Conservation (phyloP, 2,888 invertebrate species). For the Idaea dimidiata region DNA sequence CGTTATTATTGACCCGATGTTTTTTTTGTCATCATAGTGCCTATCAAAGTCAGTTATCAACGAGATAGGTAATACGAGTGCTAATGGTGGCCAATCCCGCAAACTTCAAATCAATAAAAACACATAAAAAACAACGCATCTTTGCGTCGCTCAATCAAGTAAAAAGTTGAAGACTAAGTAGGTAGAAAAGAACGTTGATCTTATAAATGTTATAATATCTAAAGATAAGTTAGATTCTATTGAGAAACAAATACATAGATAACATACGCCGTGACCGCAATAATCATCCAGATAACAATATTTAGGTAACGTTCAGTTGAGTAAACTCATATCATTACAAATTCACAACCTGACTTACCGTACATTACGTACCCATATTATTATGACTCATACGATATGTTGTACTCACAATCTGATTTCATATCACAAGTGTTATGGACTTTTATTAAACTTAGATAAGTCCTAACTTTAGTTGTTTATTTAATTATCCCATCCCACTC, state of each 20-base stretch:
- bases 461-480: not conserved
- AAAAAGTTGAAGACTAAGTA: too few species aligned
- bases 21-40: too few species aligned
- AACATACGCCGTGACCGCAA: conserved; percentile 37
- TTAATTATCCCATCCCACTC: too few species aligned
- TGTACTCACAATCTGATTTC: conserved; percentile 26
- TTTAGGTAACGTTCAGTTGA: conserved; percentile 36
- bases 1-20: too few species aligned
- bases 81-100: too few species aligned
- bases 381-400: conserved; percentile 31
- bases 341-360: conserved; percentile 24
- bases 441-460: not conserved
- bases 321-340: conserved; percentile 40
- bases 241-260: conserved; percentile 16
- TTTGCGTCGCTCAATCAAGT: too few species aligned
- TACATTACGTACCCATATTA: conserved; percentile 27
- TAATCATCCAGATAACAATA: conserved; percentile 40
- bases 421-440: not conserved
- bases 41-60: too few species aligned
- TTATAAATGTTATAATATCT: not conserved
- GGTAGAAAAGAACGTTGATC: too few species aligned
- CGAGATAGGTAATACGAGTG: too few species aligned
- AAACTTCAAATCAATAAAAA: too few species aligned
- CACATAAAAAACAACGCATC: too few species aligned
- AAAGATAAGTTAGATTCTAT: not conserved